phyloP scores from a whole-genome alignment of 2,797 vertebrate species.

The Geotrypetes seraphini region DNA sequence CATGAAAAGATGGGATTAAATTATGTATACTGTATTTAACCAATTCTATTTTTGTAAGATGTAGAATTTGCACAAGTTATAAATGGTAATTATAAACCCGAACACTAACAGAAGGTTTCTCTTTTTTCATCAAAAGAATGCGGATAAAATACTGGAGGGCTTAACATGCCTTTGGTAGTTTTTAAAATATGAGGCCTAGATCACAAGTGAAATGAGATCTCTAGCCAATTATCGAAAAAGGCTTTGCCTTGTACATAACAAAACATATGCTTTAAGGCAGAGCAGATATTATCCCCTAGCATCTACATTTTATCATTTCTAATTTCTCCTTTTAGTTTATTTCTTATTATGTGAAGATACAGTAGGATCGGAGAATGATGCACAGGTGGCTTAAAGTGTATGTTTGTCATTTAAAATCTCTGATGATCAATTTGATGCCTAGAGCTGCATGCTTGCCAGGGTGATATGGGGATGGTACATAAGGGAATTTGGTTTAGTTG shows the following conservation, averaged over 20 bases:
- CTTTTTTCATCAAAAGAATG: no score
- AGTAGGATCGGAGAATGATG: slow-evolving; percentile 29
- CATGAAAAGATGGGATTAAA: slow-evolving; percentile 32
- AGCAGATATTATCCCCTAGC: no score
- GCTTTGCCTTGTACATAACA: no score
- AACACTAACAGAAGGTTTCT: no score
- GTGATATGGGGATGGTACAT: slow-evolving; percentile 21
- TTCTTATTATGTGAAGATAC: slow-evolving; percentile 31
- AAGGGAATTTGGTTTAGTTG: slow-evolving; percentile 25
- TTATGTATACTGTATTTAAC: slow-evolving; percentile 26
- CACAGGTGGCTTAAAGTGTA: slow-evolving; percentile 40
- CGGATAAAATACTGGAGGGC: no score
- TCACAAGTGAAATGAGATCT: no score
- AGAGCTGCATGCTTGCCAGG: slow-evolving; percentile 41
- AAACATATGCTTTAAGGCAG: no score
- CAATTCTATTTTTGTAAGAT: slow-evolving; percentile 12
- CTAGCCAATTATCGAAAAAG: no score
- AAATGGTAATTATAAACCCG: slow-evolving; percentile 26
- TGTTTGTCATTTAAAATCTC: slow-evolving; percentile 40
- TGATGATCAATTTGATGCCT: no score
- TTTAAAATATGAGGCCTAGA: no score
- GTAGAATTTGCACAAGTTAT: slow-evolving; percentile 13
- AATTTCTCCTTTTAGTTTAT: slow-evolving; percentile 26
- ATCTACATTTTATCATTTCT: slow-evolving; percentile 23
- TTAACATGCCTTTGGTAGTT: no score